These are phyloP conservation scores for Gallinago nigripennis DNA, from an alignment of 2,797 vertebrate species.

Conservation along the genomic window DNA sequence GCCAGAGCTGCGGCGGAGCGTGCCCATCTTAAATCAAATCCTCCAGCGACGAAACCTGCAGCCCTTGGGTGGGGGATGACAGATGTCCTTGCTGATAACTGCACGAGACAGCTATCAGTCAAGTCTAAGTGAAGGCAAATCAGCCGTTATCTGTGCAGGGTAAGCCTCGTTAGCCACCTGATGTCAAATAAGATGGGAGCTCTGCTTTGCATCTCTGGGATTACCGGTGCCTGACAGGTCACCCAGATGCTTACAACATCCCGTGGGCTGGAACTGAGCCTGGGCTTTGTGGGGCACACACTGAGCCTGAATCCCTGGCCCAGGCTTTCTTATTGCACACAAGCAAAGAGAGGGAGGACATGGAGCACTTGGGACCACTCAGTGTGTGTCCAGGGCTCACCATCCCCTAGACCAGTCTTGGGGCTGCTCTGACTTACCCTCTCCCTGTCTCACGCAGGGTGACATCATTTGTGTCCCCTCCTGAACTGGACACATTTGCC, in stretches of 20 bases:
- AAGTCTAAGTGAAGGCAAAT: background rate
- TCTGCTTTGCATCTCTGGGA: background rate
- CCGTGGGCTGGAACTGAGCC: background rate
- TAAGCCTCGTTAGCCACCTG: background rate
- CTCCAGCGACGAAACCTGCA: fast-evolving
- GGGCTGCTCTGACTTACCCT: background rate
- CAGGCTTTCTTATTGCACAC: background rate
- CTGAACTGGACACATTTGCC: background rate
- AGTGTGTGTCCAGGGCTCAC: background rate
- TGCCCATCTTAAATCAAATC: background rate
- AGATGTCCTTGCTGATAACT: background rate
- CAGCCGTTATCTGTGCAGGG: background rate
- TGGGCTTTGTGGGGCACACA: background rate
- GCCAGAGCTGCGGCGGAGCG: fast-evolving
- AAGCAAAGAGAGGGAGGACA: background rate
- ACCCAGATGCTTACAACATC: fast-evolving
- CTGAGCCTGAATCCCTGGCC: background rate
- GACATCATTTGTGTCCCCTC: background rate
- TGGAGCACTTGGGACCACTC: background rate
- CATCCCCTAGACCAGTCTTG: background rate
- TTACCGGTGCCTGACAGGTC: background rate
- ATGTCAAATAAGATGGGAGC: background rate
- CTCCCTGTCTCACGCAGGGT: fast-evolving
- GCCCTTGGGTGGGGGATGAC: background rate
- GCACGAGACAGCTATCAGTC: background rate